Base-by-base conservation (phyloP, 2,888 invertebrate species). In the Scaptomyza reducta region DNA sequence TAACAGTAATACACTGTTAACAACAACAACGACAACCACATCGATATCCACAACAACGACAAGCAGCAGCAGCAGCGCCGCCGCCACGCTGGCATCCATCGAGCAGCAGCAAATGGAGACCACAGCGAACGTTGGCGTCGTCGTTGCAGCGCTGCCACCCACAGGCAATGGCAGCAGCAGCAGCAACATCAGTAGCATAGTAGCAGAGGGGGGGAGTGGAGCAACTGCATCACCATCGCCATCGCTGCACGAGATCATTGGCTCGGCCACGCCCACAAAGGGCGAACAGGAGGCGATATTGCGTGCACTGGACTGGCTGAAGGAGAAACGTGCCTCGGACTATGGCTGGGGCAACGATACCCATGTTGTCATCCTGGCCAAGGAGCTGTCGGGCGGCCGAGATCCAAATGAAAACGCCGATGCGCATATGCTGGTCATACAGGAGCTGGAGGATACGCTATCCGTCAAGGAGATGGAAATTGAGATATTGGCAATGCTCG, bases 401-500 rank as follows among this genome's bases (percentile, higher is more conserved):
- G 91, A 92, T 83, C 89, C 91, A 33, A 88, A 86, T 27, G 92
- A 92, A 64, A 82, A 88, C 10, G 82, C 90, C 11, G 92, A 92
- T 67, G 90, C 87, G 0, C 92, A 92, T 62, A 75, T 92, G 62
- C 91, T 90, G 76, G 75, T 91, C 38, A 92, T 92, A 53, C 90
- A 91, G 65, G 92, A 92, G 35, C 82, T 92, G 31, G 92, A 92
- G 78, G 91, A 91, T 42, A 90, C 86, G 90, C 93, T 97, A 50
- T 96, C 96, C 16, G 95, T 95, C 31, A 97, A 97, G 89, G 96
- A 97, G 91, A 95, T 97, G 95, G 97, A 97, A 91, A 94, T 97
- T 53, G 97, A 97, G 89, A 95, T 97, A 64, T 93, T 97, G 51
- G 94, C 97, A 54, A 94, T 96, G 92, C 93, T 97, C 77, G 96